A percentile compares a stretch with the other conserved stretches of the same genome.
phyloP scores from a whole-genome alignment of 2,888 invertebrate species.

The Phengaris alcon region DNA sequence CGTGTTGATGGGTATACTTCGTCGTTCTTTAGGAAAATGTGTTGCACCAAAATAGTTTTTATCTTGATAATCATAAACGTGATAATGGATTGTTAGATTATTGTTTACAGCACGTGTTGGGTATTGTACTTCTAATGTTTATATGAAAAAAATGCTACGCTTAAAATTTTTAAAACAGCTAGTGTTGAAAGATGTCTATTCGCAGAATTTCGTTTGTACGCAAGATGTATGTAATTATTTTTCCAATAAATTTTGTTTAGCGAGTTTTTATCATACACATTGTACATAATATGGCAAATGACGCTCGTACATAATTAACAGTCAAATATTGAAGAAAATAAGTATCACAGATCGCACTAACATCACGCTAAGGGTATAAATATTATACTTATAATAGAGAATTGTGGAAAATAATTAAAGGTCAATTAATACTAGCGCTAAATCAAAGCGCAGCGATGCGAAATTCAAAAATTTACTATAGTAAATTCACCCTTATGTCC shows the following conservation, averaged over 20 bases:
- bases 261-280: constrained; percentile 2
- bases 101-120: constrained; percentile 7
- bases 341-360: too few relatives aligned
- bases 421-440: too few relatives aligned
- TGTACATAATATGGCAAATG: too few relatives aligned
- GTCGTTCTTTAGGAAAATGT: background rate
- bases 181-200: constrained; percentile 25
- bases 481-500: too few relatives aligned
- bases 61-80: background rate
- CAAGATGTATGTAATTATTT: constrained; percentile 22
- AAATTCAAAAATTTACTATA: too few relatives aligned
- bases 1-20: background rate
- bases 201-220: constrained; percentile 35
- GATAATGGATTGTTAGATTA: constrained; percentile 21
- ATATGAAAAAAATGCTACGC: background rate
- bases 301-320: too few relatives aligned
- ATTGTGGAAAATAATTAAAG: too few relatives aligned
- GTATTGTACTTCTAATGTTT: constrained; percentile 30
- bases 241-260: constrained; percentile 20
- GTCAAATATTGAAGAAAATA: too few relatives aligned
- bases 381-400: too few relatives aligned
- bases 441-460: too few relatives aligned
- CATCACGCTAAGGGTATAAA: too few relatives aligned
- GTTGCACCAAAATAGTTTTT: constrained; percentile 28
- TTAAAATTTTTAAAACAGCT: background rate